Evolutionary conservation across 1,140 invertebrate genomes (phyloP).

Genomic region (Whitmania pigra): DNA sequence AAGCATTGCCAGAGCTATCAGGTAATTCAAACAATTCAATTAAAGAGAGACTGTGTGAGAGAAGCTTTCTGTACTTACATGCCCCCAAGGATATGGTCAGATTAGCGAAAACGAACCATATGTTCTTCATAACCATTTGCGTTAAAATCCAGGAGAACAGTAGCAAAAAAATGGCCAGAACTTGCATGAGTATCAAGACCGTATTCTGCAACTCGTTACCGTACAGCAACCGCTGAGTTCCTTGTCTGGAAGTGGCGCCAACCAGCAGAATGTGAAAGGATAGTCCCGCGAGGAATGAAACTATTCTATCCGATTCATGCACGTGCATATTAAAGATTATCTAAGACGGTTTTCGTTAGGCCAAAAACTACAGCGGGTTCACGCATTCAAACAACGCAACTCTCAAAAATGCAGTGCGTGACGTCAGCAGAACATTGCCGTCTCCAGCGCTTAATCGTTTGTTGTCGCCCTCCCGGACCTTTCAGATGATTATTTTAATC

Average conservation of each 20-base stretch:
- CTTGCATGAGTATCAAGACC: background rate
- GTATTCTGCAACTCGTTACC: background rate
- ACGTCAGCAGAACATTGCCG: too few species aligned
- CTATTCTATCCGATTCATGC: background rate
- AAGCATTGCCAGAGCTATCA: background rate
- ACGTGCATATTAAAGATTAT: too few species aligned
- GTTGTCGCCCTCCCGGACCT: too few species aligned
- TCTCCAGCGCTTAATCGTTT: too few species aligned
- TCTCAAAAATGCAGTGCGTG: too few species aligned
- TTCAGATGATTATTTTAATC: too few species aligned
- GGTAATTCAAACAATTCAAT: too few species aligned
- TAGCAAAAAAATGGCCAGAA: background rate
- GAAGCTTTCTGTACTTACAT: background rate
- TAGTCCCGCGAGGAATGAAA: background rate
- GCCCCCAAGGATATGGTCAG: background rate
- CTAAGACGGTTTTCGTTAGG: background rate
- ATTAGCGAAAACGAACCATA: conserved; percentile 1
- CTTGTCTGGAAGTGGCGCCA: background rate
- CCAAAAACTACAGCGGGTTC: background rate
- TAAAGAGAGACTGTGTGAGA: too few species aligned
- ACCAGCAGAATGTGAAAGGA: background rate
- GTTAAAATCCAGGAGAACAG: background rate
- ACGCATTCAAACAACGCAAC: too few species aligned
- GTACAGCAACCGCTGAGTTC: background rate
- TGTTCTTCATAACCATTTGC: background rate